Percentiles rank a stretch among this genome's conserved stretches.
Evolutionary conservation across 2,797 vertebrate species (phyloP).

Genomic region (Pempheris klunzingeri): DNA sequence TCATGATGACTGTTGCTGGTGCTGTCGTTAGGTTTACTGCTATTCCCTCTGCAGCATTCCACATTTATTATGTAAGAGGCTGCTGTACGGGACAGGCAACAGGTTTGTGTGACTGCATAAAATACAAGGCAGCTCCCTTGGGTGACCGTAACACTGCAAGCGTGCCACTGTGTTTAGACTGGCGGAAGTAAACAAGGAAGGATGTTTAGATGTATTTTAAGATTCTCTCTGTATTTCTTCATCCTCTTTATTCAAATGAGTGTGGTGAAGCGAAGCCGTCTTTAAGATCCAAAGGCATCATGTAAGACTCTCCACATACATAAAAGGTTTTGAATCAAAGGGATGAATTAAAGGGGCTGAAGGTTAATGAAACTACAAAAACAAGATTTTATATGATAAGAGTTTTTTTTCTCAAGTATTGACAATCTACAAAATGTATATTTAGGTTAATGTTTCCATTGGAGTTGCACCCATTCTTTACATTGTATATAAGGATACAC

Average conservation of each 20-base stretch:
- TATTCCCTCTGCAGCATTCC: constrained; percentile 46
- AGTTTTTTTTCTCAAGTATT: too few relatives aligned
- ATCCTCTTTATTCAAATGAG: constrained; percentile 34
- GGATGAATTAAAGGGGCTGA: neutral
- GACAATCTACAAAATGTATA: neutral
- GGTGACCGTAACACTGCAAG: constrained; percentile 45
- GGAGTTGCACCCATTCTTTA: neutral
- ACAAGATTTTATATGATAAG: neutral
- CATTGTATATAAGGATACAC: neutral
- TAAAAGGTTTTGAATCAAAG: neutral
- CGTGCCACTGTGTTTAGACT: constrained; percentile 28
- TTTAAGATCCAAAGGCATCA: constrained; percentile 12
- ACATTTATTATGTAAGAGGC: constrained; percentile 54
- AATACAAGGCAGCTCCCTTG: constrained; percentile 63
- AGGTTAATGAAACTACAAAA: neutral
- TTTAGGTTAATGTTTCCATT: neutral
- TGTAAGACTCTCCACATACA: neutral
- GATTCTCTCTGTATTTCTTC: constrained; percentile 25
- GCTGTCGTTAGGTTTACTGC: constrained; percentile 33
- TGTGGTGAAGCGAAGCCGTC: neutral
- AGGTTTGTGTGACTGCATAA: constrained; percentile 66
- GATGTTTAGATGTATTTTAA: constrained; percentile 45
- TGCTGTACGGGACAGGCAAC: constrained; percentile 47
- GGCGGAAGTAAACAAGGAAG: constrained; percentile 53
- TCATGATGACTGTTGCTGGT: constrained; percentile 18